Evolutionary conservation across 2,113 vertebrate genomes (phyloP).

Genomic region (Macaca nemestrina): DNA sequence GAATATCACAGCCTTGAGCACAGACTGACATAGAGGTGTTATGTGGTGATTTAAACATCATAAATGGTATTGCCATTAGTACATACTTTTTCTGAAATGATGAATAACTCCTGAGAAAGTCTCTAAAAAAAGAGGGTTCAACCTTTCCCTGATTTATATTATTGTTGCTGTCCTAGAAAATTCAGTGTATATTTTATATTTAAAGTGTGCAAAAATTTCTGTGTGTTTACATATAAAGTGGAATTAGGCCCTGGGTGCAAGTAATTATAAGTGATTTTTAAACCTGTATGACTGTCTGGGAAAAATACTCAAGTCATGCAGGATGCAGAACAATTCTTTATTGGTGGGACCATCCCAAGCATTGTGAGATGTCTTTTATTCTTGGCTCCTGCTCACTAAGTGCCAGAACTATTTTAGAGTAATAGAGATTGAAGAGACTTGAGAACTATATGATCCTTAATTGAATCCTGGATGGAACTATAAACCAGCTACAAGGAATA

Average conservation of each 20-base stretch:
- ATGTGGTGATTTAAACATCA: background rate
- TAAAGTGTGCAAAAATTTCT: slow-evolving; percentile 14
- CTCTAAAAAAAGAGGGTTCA: slow-evolving; percentile 5
- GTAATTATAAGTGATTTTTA: slow-evolving; percentile 1
- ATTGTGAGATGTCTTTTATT: background rate
- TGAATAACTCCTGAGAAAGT: slow-evolving; percentile 20
- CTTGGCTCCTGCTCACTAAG: background rate
- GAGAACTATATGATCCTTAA: background rate
- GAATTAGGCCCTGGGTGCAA: background rate
- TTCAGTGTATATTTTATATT: background rate
- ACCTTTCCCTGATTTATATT: background rate
- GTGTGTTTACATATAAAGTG: slow-evolving; percentile 10
- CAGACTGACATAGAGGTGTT: background rate
- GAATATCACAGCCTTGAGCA: background rate
- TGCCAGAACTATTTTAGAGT: slow-evolving; percentile 15
- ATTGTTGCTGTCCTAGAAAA: background rate
- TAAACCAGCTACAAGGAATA: background rate
- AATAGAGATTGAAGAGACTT: background rate
- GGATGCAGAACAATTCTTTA: background rate
- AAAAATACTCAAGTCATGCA: background rate
- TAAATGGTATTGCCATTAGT: background rate
- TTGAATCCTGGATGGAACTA: background rate
- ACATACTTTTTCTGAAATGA: slow-evolving; percentile 11
- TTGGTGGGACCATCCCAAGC: background rate
- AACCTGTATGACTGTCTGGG: background rate